Conservation (phyloP, 2,797 vertebrate species). For the Toxotes lorentzi region DNA sequence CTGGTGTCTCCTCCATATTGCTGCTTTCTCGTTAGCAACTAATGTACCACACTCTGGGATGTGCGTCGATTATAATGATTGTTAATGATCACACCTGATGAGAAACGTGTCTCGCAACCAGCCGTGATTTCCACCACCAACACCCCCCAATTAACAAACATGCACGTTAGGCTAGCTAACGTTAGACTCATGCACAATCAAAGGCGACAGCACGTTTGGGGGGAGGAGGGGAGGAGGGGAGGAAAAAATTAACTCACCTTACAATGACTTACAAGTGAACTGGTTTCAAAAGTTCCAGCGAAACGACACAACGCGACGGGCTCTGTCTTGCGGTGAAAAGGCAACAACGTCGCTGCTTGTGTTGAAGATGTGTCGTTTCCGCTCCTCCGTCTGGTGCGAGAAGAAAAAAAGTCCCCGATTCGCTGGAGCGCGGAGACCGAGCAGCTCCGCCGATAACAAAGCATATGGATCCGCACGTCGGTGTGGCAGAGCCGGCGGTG, state of each 20-base stretch:
- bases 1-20: slow-evolving; percentile 74
- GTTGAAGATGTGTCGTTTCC: slow-evolving; percentile 62
- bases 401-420: not conserved
- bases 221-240: slow-evolving; percentile 35
- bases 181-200: slow-evolving; percentile 47
- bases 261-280: slow-evolving; percentile 35
- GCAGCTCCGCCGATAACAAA: slow-evolving; percentile 4
- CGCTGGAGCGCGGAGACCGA: not conserved
- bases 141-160: not conserved
- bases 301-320: slow-evolving; percentile 5
- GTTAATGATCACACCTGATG: fast-evolving
- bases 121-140: not conserved
- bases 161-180: slow-evolving; percentile 28
- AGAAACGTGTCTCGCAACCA: not conserved
- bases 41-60: not conserved
- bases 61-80: not conserved
- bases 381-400: slow-evolving; percentile 71
- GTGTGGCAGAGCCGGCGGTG: fast-evolving
- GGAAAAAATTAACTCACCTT: slow-evolving; percentile 75
- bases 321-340: not conserved
- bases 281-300: slow-evolving; percentile 11
- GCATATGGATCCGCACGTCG: slow-evolving; percentile 19
- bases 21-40: slow-evolving; percentile 49
- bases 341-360: slow-evolving; percentile 23
- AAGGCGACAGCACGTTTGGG: slow-evolving; percentile 53